Percentiles rank a stretch among this genome's conserved stretches.
These are phyloP conservation scores for Dryadula phaetusa DNA, from an alignment of 2,888 invertebrate species.

Conservation along the genomic window DNA sequence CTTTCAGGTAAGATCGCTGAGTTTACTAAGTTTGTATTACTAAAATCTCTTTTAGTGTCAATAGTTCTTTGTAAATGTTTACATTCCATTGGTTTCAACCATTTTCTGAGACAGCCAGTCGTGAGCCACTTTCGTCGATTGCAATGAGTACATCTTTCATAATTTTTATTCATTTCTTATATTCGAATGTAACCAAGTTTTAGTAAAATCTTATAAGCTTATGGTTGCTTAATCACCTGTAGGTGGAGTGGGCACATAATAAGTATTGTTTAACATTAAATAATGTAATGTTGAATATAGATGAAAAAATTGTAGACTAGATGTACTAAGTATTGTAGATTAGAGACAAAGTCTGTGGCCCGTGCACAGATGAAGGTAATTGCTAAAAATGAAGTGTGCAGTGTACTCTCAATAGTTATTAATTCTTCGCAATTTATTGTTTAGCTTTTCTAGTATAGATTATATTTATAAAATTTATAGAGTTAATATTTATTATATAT, in stretches of 20 bases:
- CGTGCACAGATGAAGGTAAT: neutral
- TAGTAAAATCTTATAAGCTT: slow-evolving; percentile 11
- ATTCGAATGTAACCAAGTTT: neutral
- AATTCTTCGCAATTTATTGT: slow-evolving; percentile 1
- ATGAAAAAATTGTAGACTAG: neutral
- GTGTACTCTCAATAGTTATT: neutral
- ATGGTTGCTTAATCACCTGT: neutral
- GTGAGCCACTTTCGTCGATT: slow-evolving; percentile 79
- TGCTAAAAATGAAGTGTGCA: neutral
- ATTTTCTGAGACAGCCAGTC: slow-evolving; percentile 78
- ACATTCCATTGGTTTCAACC: slow-evolving; percentile 80
- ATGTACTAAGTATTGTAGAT: neutral
- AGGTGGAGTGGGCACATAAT: neutral
- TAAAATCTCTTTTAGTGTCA: slow-evolving; percentile 75
- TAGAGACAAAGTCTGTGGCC: neutral
- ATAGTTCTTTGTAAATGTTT: slow-evolving; percentile 78
- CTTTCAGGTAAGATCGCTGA: slow-evolving; percentile 73
- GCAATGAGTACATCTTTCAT: slow-evolving; percentile 77
- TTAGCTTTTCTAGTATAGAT: slow-evolving; percentile 1
- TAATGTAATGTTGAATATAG: slow-evolving; percentile 3
- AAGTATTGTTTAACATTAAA: slow-evolving; percentile 1
- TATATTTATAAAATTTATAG: too few relatives aligned
- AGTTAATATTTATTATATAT: neutral
- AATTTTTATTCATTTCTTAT: slow-evolving; percentile 74
- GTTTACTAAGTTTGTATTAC: slow-evolving; percentile 72